Evolutionary conservation across 2,113 vertebrate species (phyloP).

Genomic region (Lepisosteus oculatus): DNA sequence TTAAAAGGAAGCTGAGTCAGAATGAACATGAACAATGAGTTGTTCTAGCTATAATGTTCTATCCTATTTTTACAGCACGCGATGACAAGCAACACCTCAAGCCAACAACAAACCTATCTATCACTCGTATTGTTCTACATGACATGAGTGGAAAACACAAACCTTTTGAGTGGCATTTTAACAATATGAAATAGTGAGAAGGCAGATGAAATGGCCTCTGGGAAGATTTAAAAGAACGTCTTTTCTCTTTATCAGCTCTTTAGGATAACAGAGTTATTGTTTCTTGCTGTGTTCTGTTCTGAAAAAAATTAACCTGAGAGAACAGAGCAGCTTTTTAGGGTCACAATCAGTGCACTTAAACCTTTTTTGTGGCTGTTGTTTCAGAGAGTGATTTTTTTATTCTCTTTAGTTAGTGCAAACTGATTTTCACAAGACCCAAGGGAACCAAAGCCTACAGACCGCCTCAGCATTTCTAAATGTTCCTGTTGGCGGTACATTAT

Average conservation of each 20-base stretch:
- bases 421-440: conserved; percentile 36
- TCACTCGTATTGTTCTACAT: conserved; percentile 8
- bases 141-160: conserved; percentile 19
- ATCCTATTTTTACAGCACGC: background rate
- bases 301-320: conserved; percentile 5
- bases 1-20: background rate
- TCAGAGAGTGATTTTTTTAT: conserved; percentile 28
- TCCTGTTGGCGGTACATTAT: conserved; percentile 23
- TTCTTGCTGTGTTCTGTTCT: conserved; percentile 12
- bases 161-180: conserved; percentile 32
- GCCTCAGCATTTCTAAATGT: conserved; percentile 42
- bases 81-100: background rate
- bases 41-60: background rate
- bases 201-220: conserved; percentile 26
- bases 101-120: background rate
- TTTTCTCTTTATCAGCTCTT: background rate
- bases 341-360: conserved; percentile 34
- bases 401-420: conserved; percentile 29
- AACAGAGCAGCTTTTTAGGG: conserved; percentile 35
- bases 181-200: conserved; percentile 29
- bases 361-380: no score
- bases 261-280: background rate
- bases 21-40: background rate
- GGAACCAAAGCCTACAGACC: conserved; percentile 26
- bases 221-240: conserved; percentile 23